Conservation (phyloP, 2,888 invertebrate genomes). For the Colletes collaris region DNA sequence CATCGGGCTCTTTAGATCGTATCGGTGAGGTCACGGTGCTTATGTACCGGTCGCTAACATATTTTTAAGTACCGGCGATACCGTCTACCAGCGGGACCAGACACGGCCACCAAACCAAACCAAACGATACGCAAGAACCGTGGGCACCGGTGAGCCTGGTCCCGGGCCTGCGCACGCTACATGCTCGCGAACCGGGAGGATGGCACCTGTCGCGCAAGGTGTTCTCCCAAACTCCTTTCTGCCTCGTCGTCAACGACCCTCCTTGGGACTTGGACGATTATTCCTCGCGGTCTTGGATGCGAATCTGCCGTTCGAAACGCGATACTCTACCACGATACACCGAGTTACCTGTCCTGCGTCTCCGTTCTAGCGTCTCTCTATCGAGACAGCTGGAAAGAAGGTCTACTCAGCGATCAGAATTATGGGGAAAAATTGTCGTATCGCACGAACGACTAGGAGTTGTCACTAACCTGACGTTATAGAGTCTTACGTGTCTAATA, state of each 20-base stretch:
- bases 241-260: constrained; percentile 30
- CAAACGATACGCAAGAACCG: constrained; percentile 31
- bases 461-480: too few species aligned
- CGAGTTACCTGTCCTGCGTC: background rate
- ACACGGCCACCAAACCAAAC: constrained; percentile 44
- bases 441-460: too few species aligned
- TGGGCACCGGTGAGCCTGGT: constrained; percentile 26
- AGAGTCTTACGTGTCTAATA: too few species aligned
- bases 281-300: background rate
- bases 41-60: constrained; percentile 80
- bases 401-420: too few species aligned
- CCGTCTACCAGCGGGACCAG: constrained; percentile 60
- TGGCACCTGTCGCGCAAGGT: constrained; percentile 82
- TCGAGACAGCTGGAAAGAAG: too few species aligned
- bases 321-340: background rate
- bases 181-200: constrained; percentile 58
- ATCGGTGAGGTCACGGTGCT: constrained; percentile 82
- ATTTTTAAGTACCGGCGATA: constrained; percentile 80
- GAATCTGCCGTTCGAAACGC: background rate
- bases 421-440: too few species aligned
- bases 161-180: constrained; percentile 44
- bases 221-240: constrained; percentile 69
- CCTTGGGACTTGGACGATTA: constrained; percentile 2
- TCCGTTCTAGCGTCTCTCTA: too few species aligned
- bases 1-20: constrained; percentile 76